Base-by-base conservation (phyloP, 2,888 invertebrate species). In the Automeris io region DNA sequence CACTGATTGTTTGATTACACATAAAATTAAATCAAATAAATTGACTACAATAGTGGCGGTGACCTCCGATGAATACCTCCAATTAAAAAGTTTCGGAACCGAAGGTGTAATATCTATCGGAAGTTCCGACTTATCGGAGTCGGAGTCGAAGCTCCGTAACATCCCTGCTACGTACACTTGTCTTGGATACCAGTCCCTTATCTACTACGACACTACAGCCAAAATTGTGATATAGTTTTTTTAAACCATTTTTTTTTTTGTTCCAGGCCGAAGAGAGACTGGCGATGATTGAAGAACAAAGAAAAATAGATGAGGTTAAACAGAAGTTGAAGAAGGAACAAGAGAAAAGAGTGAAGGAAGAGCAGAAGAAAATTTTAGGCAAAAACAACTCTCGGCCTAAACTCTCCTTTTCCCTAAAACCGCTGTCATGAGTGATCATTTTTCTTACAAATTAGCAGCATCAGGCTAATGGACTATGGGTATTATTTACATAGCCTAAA, bases 381-480 rank as follows among this genome's bases (percentile, higher is more conserved):
- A 98, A 98, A 90, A 96, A 96, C 79, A 98, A 97, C 88, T 97
- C 97, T 43, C 90, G 98, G 76, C 98, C 98, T 45, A 96, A 96
- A 86, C 88, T 98, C 54, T 97, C 97, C 37, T 98, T 98, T 85
- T 91, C 94, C 36, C 86, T 96, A 54, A 95, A 95, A 78, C 93
- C 94, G 53, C 87, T 92, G 60, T 92, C 90, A 85, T 91, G 90
- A 91, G 86, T 82, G 63, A 39, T 40, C 43, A 40, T 44, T 37
- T 18, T 31, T 21, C 33, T 18, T 16, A 16, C 16, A 2, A 29
- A 29, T 3, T n/a, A 16, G 16, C 9, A n/a, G 16, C 16, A 16
- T 29, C 29, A 4, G n/a, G 3, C 13, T 29, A 9, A 12, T 8
- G 26, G 29, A 16, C 16, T 29, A 29, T 29, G 16, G 5, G 5